Evolutionary conservation across 2,888 invertebrate genomes (phyloP), one percentile per base, ranked within the genome.

Genomic region (Lasioglossum morio): DNA sequence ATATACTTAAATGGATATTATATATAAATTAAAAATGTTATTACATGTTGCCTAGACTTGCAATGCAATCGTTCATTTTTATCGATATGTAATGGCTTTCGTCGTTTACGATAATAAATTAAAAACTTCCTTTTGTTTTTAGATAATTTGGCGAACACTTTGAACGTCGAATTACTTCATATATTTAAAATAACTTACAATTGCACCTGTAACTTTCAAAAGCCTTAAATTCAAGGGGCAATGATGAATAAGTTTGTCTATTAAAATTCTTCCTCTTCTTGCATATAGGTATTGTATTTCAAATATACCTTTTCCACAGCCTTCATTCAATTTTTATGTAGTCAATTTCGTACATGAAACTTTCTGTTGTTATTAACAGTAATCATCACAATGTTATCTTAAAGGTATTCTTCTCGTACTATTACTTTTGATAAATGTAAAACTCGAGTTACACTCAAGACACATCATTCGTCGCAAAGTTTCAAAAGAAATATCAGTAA

Each of bases 301-400:
- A 85, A 88, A 87, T 87, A 91, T 91, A 89, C 88, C 90, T 88
- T 91, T 91, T 92, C 91, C 92, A 92, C 92, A 91, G 92, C 92
- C 92, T 91, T 90, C 86, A 81, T 87, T 84, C 88, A 80, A 87
- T 88, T 81, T 81, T 87, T 84, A 88, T 81, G 88, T 87, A 90
- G 77, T 85, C 84, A 87, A 84, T 82, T 88, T 88, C 86, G 87
- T 90, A 92, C 89, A 91, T 88, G 80, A 90, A 89, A 88, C 84
- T 91, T 89, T 89, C 89, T 91, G 72, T 87, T 77, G 79, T 77
- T 91, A 88, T 84, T 89, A 88, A 91, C 84, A 90, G 85, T 90
- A 87, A 89, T 87, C 86, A 91, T 91, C 90, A 91, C 90, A 91
- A 87, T 87, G 79, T 90, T 84, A 43, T 85, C 89, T 88, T 91